Base-by-base conservation (phyloP, 2,113 vertebrate species). In the Embiotoca jacksoni region DNA sequence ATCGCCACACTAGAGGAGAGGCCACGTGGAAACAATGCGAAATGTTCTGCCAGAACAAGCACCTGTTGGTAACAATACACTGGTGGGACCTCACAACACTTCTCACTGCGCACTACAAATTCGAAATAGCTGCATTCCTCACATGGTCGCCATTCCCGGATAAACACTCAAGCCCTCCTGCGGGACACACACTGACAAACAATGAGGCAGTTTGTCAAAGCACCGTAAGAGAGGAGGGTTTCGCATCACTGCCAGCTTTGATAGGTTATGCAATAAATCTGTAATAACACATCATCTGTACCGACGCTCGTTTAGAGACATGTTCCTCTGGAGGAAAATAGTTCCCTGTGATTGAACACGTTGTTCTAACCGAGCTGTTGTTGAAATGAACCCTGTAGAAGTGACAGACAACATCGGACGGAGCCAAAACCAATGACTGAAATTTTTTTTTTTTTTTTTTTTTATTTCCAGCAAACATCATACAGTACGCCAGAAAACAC, bases 1-100 rank as follows among this genome's bases (percentile, higher is more conserved):
- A 72, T 39, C 41, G 23, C n/a, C 6, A 2, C 16, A n/a, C 35
- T 23, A 23, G 35, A 47, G 46, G 36, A 80, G 71, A 33, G 53
- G 46, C 9, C 4, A 64, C 54, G 46, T 35, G 57, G 58, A 65
- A 80, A 84, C 64, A 83, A 85, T 78, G 81, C 2, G 33, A 56
- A 76, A 72, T 1, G 11, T 75, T 23, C 37, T 83, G 64, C 44
- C 62, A 71, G 69, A 83, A 65, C 53, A 31, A 69, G 58, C 85
- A 89, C 89, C 85, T 88, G 88, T 84, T 85, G 55, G 69, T 81
- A 84, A 91, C 81, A 85, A 89, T 59, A 86, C 72, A 63, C 87
- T 46, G 23, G 39, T 67, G 59, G 46, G 66, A 44, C 58, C n/a
- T 41, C 5, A 4, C 1, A 35, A 36, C 68, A 16, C 63, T 30